phyloP scores from a whole-genome alignment of 2,888 invertebrate species.

The Lasioglossum malachurum region DNA sequence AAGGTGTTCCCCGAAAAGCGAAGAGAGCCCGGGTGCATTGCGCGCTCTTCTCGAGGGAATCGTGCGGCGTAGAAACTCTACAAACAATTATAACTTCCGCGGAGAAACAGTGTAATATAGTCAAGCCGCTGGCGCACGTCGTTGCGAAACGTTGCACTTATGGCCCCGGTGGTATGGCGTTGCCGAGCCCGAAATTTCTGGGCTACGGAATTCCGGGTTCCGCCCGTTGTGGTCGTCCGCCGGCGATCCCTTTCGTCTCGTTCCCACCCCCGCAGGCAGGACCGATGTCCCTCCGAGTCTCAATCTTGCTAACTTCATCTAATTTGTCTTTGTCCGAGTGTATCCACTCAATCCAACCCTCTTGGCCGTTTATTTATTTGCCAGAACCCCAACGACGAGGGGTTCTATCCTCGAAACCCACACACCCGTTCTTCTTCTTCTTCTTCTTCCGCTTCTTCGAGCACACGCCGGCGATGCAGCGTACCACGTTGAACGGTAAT shows the following conservation, averaged over 20 bases:
- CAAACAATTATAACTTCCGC: conserved; percentile 80
- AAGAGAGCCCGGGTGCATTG: conserved; percentile 30
- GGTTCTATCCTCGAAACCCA: background rate
- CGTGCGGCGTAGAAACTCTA: conserved; percentile 71
- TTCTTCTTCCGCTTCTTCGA: conserved; percentile 7
- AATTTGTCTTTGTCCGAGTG: conserved; percentile 58
- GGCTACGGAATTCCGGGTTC: conserved; percentile 57
- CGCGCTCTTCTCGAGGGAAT: conserved; percentile 61
- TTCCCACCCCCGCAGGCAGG: background rate
- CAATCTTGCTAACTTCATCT: conserved; percentile 52
- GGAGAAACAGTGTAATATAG: conserved; percentile 63
- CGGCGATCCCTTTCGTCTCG: conserved; percentile 44
- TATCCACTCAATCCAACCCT: conserved; percentile 47
- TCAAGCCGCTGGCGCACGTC: conserved; percentile 51
- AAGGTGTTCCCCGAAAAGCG: conserved; percentile 41
- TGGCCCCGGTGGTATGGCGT: conserved; percentile 70
- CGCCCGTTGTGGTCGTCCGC: conserved; percentile 61
- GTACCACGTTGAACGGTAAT: background rate
- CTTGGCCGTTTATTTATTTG: conserved; percentile 45
- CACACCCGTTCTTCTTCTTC: background rate
- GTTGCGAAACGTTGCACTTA: conserved; percentile 75
- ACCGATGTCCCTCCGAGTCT: conserved; percentile 36
- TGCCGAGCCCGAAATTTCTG: conserved; percentile 64
- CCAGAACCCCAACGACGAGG: background rate
- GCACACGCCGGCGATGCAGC: background rate